phyloP scores from a whole-genome alignment of 53 echinoderm and acorn worm genomes.

The Patiria pectinifera region DNA sequence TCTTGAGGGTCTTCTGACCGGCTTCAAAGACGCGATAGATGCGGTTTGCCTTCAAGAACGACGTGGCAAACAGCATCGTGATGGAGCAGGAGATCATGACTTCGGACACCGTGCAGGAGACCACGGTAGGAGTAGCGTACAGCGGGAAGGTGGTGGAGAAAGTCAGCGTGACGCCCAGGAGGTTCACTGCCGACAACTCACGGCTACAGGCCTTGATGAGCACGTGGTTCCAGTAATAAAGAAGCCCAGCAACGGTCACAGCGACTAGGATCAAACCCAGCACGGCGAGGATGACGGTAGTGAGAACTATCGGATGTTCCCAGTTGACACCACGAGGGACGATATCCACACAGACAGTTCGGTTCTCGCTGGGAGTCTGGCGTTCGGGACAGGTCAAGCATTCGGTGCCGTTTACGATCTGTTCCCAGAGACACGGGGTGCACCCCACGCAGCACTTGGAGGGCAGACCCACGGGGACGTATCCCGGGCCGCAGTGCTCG shows the following conservation, averaged over 20 bases:
- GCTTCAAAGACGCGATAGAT: conserved; percentile 71
- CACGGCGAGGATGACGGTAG: background rate
- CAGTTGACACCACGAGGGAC: background rate
- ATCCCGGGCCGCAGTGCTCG: conserved; percentile 28
- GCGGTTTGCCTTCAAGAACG: conserved; percentile 50
- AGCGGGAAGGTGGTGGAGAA: conserved; percentile 26
- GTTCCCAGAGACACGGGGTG: background rate
- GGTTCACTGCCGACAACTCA: conserved; percentile 10
- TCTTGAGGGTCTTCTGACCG: conserved; percentile 49
- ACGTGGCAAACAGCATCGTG: conserved; percentile 31
- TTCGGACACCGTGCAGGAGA: background rate
- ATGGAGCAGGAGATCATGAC: conserved; percentile 4
- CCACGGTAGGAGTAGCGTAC: background rate
- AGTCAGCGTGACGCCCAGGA: background rate
- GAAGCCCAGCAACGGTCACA: background rate
- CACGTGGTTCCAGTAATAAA: conserved; percentile 10
- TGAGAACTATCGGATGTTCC: background rate
- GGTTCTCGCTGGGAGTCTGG: conserved; percentile 5
- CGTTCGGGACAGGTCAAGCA: conserved; percentile 10
- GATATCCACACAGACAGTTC: conserved; percentile 6
- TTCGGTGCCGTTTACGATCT: conserved; percentile 30
- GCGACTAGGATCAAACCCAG: background rate
- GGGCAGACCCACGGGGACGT: background rate
- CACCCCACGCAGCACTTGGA: conserved; percentile 40
- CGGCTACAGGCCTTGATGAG: conserved; percentile 47